Conservation (phyloP, 2,797 vertebrate genomes). For the Discoglossus pictus region DNA sequence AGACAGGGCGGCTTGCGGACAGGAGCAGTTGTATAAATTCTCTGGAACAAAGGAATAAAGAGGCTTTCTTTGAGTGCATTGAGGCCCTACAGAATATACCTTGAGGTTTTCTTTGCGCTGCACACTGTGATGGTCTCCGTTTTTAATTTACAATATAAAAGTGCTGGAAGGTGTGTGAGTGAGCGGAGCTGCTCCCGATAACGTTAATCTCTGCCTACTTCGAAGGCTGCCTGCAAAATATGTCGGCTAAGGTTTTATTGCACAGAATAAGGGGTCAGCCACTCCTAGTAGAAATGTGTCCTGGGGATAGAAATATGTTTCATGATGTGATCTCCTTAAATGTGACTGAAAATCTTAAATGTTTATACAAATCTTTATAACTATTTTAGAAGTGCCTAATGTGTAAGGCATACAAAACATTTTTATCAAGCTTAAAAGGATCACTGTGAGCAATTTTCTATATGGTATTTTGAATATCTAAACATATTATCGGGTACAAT, state of each 20-base stretch:
- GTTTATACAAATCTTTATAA: too few relatives aligned
- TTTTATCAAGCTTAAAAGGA: too few relatives aligned
- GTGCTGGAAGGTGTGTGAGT: not conserved
- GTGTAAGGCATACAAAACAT: too few relatives aligned
- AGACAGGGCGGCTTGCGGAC: conserved; percentile 19
- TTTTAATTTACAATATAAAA: conserved; percentile 23
- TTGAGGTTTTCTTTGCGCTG: conserved; percentile 18
- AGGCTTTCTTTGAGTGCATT: conserved; percentile 36
- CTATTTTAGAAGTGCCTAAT: too few relatives aligned
- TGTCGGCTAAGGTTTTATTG: not conserved
- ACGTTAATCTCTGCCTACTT: not conserved
- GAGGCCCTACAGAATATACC: conserved; percentile 32
- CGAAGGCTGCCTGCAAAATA: conserved; percentile 1
- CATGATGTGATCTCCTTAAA: too few relatives aligned
- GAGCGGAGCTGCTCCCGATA: not conserved
- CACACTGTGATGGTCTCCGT: conserved; percentile 4
- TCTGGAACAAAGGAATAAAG: conserved; percentile 30
- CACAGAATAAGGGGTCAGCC: not conserved
- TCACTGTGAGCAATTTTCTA: too few relatives aligned
- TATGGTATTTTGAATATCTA: too few relatives aligned
- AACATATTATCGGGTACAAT: too few relatives aligned
- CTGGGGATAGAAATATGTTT: too few relatives aligned
- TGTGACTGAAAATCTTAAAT: too few relatives aligned
- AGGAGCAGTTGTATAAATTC: conserved; percentile 25
- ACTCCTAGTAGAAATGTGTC: not conserved